Base-by-base conservation (phyloP, 2,113 vertebrate genomes). In the Aspiorhynchus laticeps region DNA sequence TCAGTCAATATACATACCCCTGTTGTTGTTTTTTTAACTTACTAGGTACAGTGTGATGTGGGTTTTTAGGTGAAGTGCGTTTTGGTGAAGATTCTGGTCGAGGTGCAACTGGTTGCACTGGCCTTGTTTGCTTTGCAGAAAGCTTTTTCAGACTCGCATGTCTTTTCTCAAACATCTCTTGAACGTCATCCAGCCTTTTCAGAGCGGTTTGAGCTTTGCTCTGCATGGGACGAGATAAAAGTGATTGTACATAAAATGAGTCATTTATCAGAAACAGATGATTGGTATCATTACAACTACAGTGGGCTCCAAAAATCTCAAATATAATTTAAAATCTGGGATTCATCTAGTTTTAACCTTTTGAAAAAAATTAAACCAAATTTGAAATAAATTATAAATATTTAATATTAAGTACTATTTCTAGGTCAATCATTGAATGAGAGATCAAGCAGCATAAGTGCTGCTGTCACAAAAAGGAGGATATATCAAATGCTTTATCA, bases 81-180 rank as follows among this genome's bases (percentile, higher is more conserved):
- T 98, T 98, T 28, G 98, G 97, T 5, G 97, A 98, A 8, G 97
- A 97, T 87, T 99, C 98, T 0, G 98, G 97, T 82, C 97, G 95
- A 0, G 98, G 97, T 28, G 98, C 98, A 12, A 99, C 97, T 0
- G 96, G 97, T 77, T 99, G 98, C 31, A 99, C 96, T 0, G 98
- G 98, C 51, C 97, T 95, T 0, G 96, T 97, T 94, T 98, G 97
- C 90, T 98, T 98, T 65, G 97, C 97, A 28, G 97, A 97, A 61
- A 99, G 88, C 91, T 97, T 98, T 94, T 97, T 98, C 88, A 99
- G 91, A 88, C 98, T 98, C 24, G 96, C 88, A 85, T 97, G 96
- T 59, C 98, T 95, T 91, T 97, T 98, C 87, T 96, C 96, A 92
- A 98, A 97, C 97, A 99, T 97, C 93, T 99, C 96, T 84, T 97